These are phyloP conservation scores for Dusona sp. DNA, from an alignment of 2,888 invertebrate species.

Conservation along the genomic window DNA sequence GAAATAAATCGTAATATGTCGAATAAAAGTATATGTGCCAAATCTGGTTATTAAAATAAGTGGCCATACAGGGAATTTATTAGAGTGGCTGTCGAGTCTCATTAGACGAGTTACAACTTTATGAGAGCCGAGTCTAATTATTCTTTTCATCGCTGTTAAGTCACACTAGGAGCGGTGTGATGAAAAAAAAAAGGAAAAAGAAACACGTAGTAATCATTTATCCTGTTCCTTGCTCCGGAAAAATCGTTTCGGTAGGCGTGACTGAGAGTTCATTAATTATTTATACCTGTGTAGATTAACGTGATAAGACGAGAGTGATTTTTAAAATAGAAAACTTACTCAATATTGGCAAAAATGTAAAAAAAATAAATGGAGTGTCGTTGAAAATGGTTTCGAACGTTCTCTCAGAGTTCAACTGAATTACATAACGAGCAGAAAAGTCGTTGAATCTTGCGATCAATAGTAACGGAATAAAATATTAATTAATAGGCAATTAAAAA, in stretches of 20 bases:
- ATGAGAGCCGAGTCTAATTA: conserved; percentile 36
- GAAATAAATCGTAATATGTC: too few relatives aligned
- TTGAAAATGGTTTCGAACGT: neutral
- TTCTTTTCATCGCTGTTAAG: conserved; percentile 47
- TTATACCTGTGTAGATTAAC: conserved; percentile 33
- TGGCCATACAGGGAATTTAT: neutral
- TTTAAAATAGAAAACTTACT: neutral
- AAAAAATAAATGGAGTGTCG: neutral
- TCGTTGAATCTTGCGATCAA: neutral
- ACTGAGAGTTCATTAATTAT: conserved; percentile 43
- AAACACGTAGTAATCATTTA: conserved; percentile 54
- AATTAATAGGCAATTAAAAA: neutral
- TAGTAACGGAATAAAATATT: neutral
- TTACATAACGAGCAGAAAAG: neutral
- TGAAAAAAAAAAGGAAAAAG: conserved; percentile 14
- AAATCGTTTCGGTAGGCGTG: conserved; percentile 62
- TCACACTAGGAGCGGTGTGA: conserved; percentile 12
- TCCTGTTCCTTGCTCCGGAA: conserved; percentile 61
- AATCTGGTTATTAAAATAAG: neutral
- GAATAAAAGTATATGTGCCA: neutral
- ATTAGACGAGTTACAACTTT: conserved; percentile 19
- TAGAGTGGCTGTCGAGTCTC: conserved; percentile 13
- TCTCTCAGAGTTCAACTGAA: neutral
- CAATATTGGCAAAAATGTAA: neutral
- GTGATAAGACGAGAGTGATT: conserved; percentile 12